A percentile compares a stretch with the other conserved stretches of the same genome.
phyloP scores from a whole-genome alignment of 1,140 invertebrate species.

The Marisa cornuarietis region DNA sequence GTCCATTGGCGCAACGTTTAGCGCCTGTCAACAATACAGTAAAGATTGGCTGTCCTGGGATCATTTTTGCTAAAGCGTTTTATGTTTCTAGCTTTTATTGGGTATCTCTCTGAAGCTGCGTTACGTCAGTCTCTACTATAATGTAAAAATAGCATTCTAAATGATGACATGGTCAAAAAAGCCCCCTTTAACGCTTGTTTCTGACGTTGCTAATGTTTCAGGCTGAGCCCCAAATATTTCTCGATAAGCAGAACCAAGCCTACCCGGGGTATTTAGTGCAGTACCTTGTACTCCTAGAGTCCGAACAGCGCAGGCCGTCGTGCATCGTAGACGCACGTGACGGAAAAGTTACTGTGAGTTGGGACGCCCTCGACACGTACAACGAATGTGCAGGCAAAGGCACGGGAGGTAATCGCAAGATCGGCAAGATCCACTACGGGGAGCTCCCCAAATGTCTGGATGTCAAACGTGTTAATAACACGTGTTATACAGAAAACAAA shows the following conservation, averaged over 20 bases:
- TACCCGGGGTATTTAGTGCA: constrained; percentile 24
- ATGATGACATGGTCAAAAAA: too few species aligned
- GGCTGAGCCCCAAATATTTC: background rate
- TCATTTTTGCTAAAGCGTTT: too few species aligned
- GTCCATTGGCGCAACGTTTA: too few species aligned
- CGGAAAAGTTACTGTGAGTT: constrained; percentile 18
- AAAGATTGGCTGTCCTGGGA: too few species aligned
- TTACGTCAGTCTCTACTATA: background rate
- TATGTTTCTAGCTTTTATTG: too few species aligned
- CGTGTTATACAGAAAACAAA: constrained; percentile 39
- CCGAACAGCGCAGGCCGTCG: constrained; percentile 27
- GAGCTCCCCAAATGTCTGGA: constrained; percentile 29
- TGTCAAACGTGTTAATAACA: constrained; percentile 9
- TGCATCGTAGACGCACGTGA: constrained; percentile 34
- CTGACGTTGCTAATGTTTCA: background rate
- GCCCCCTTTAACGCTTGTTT: rapidly evolving
- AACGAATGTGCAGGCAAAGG: constrained; percentile 11
- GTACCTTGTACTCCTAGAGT: constrained; percentile 20
- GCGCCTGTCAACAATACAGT: too few species aligned
- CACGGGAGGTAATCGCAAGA: constrained; percentile 41
- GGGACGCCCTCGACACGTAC: too few species aligned
- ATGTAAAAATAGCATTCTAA: constrained; percentile 8
- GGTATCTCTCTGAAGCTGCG: too few species aligned
- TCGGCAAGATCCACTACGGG: constrained; percentile 38
- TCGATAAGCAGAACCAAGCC: constrained; percentile 15